phyloP scores from a whole-genome alignment of 2,113 vertebrate genomes.

The Embiotoca jacksoni region DNA sequence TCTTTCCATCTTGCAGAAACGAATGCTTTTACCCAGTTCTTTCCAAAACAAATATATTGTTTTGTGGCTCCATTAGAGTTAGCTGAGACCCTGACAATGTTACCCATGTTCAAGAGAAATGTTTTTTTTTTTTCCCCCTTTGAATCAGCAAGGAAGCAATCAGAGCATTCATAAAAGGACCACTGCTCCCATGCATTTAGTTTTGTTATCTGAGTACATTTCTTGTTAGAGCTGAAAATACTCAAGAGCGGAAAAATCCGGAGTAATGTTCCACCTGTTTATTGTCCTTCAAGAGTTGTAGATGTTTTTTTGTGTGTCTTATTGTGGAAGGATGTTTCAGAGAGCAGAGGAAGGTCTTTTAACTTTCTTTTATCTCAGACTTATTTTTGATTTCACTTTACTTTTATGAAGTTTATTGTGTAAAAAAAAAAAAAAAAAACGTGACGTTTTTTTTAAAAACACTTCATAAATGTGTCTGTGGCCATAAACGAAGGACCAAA shows the following conservation, averaged over 20 bases:
- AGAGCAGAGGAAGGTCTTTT: no score
- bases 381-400: no score
- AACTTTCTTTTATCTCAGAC: no score
- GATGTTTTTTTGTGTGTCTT: no score
- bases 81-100: conserved; percentile 68
- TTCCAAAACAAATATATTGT: conserved; percentile 45
- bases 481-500: no score
- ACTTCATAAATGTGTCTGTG: no score
- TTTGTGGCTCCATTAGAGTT: conserved; percentile 70
- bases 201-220: conserved; percentile 30
- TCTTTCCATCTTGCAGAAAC: conserved; percentile 50
- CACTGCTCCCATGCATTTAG: conserved; percentile 33
- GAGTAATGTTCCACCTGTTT: conserved; percentile 17
- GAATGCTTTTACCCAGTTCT: conserved; percentile 67
- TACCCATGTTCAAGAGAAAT: conserved; percentile 28
- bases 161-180: conserved; percentile 41
- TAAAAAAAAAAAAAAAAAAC: no score
- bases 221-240: conserved; percentile 20
- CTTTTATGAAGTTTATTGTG: no score
- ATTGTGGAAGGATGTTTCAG: no score
- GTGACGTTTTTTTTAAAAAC: no score
- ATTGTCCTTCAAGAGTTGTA: conserved; percentile 2
- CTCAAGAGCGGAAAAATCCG: conserved; percentile 9
- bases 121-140: conserved; percentile 33
- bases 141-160: conserved; percentile 51